phyloP scores from a whole-genome alignment of 2,113 vertebrate species.

The Cairina moschata region DNA sequence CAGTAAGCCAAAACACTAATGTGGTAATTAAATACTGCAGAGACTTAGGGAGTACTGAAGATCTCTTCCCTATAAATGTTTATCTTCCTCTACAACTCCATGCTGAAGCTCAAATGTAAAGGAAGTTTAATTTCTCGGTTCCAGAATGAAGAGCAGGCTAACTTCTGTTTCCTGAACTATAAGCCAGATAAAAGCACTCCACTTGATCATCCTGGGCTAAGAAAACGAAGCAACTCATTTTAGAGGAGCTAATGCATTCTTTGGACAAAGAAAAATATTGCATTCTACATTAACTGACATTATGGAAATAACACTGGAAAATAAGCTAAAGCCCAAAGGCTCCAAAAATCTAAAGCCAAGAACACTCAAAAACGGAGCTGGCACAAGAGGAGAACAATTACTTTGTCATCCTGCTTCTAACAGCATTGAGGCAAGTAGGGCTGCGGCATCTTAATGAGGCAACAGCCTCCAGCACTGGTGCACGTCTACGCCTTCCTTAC shows the following conservation, averaged over 20 bases:
- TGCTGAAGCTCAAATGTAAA: neutral
- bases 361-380: neutral
- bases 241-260: neutral
- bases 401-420: neutral
- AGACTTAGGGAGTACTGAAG: neutral
- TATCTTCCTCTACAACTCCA: neutral
- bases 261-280: neutral
- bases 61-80: neutral
- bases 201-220: neutral
- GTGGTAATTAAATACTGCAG: neutral
- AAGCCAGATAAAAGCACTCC: neutral
- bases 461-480: neutral
- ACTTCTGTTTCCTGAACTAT: neutral
- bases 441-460: neutral
- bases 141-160: neutral
- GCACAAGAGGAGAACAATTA: neutral
- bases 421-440: neutral
- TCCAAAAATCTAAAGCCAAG: neutral
- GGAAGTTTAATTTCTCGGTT: neutral
- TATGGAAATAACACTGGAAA: neutral
- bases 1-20: neutral
- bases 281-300: neutral
- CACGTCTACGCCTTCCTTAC: neutral
- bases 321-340: neutral
- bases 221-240: neutral